These are phyloP conservation scores for Chydorus sphaericus DNA, from an alignment of 2,888 invertebrate species.

Conservation along the genomic window DNA sequence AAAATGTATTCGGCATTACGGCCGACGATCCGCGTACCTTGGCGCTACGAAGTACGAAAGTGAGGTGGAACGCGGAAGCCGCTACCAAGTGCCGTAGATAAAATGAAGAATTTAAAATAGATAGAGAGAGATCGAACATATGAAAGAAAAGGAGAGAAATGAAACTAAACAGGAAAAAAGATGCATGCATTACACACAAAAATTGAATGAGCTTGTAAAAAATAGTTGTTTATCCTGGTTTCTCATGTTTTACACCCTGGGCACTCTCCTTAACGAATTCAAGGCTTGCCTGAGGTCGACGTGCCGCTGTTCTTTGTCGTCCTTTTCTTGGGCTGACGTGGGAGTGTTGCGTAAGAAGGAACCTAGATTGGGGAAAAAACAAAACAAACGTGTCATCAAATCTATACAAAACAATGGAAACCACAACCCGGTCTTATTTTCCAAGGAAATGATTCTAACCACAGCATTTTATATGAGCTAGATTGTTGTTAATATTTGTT, in stretches of 20 bases:
- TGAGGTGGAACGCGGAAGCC: too few species aligned
- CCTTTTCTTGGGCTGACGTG: conserved; percentile 55
- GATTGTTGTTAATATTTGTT: not conserved
- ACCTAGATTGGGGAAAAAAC: conserved; percentile 47
- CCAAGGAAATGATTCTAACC: not conserved
- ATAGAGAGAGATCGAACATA: too few species aligned
- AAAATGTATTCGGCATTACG: too few species aligned
- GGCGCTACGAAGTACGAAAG: too few species aligned
- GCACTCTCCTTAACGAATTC: not conserved
- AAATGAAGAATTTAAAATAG: too few species aligned
- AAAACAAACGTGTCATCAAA: not conserved
- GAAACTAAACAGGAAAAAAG: not conserved
- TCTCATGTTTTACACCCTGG: not conserved
- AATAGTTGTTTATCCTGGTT: too few species aligned
- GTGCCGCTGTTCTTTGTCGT: conserved; percentile 25
- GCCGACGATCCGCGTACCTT: too few species aligned
- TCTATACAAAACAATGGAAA: not conserved
- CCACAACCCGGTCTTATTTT: not conserved
- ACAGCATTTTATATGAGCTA: too few species aligned
- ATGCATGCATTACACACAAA: not conserved
- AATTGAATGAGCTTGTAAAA: too few species aligned
- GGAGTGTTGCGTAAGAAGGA: conserved; percentile 53
- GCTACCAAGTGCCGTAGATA: too few species aligned
- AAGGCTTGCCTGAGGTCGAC: not conserved
- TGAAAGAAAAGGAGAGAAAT: not conserved